Conservation (phyloP, 2,113 vertebrate genomes). For the Crotalus viridis region DNA sequence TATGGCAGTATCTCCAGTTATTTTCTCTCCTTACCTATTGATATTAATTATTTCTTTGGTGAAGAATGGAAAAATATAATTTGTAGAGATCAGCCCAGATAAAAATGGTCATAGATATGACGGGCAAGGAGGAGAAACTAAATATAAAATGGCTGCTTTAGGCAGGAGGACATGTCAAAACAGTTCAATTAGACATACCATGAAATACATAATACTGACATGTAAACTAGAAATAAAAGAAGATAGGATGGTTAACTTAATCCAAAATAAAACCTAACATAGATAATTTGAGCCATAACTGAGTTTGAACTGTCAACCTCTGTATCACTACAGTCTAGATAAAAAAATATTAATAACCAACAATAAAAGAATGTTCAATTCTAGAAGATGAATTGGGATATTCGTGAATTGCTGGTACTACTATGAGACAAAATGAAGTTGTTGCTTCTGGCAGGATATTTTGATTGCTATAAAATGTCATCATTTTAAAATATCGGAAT, state of each 20-base stretch:
- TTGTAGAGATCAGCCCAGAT: neutral
- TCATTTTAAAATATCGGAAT: neutral
- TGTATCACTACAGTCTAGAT: neutral
- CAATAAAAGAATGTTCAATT: neutral
- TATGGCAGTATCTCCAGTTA: neutral
- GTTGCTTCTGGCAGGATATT: neutral
- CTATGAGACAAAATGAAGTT: neutral
- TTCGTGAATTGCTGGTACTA: neutral
- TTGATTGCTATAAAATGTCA: neutral
- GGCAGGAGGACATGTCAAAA: neutral
- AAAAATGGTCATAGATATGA: neutral
- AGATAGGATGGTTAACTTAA: neutral
- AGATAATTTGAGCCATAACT: neutral
- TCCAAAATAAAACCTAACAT: neutral
- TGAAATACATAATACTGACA: neutral
- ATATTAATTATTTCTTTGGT: neutral
- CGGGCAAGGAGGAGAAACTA: neutral
- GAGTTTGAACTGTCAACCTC: neutral
- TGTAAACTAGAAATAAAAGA: neutral
- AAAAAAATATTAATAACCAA: neutral
- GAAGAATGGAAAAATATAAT: neutral
- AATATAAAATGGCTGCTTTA: neutral
- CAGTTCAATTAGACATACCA: neutral
- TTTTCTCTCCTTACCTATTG: neutral
- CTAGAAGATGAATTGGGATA: neutral